phyloP scores from a whole-genome alignment of 2,888 invertebrate species.

The Atethmia centrago region DNA sequence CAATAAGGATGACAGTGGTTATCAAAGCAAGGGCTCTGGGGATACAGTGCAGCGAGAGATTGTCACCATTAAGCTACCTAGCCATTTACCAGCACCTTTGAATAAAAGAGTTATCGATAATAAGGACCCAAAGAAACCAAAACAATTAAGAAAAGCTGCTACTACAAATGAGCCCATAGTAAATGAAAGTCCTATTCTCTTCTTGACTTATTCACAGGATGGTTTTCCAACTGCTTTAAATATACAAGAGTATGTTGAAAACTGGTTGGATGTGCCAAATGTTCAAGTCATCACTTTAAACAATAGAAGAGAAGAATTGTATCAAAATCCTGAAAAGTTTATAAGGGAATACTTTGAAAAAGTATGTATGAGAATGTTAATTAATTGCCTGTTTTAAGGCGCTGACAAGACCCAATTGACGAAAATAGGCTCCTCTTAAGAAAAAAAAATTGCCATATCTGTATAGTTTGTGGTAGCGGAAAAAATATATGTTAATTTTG shows the following conservation, averaged over 20 bases:
- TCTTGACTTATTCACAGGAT: constrained; percentile 90
- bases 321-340: constrained; percentile 89
- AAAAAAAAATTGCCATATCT: too few species aligned
- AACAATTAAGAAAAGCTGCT: constrained; percentile 69
- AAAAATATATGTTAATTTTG: too few species aligned
- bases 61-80: constrained; percentile 81
- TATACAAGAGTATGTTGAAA: constrained; percentile 86
- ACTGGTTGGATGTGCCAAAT: constrained; percentile 82
- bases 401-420: too few species aligned
- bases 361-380: constrained; percentile 73
- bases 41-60: constrained; percentile 76
- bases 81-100: constrained; percentile 84
- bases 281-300: constrained; percentile 85
- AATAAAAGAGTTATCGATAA: constrained; percentile 77
- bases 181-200: constrained; percentile 81
- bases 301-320: constrained; percentile 87
- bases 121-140: constrained; percentile 77
- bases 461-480: too few species aligned
- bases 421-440: too few species aligned
- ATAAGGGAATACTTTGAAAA: constrained; percentile 90
- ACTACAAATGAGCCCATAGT: constrained; percentile 69
- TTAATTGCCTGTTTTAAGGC: neutral
- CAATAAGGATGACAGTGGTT: constrained; percentile 86
- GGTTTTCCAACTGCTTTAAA: constrained; percentile 86
- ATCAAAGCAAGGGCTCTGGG: constrained; percentile 80